A percentile compares a stretch with the other conserved stretches of the same genome.
These are phyloP conservation scores for Chrysochloris asiatica DNA, from an alignment of 2,113 vertebrate species.

Conservation along the genomic window DNA sequence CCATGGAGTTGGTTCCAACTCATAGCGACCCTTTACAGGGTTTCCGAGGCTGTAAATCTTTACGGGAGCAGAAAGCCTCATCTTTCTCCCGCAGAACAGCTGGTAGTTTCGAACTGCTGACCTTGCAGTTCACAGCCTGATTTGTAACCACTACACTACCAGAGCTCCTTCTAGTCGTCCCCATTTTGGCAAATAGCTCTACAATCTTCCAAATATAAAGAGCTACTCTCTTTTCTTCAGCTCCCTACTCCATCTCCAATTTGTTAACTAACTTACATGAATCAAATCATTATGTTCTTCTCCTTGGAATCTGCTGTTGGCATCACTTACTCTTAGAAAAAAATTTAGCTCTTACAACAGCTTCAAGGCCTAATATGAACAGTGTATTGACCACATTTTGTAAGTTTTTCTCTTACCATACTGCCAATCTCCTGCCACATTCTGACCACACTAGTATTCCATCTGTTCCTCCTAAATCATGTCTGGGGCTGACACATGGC, in stretches of 20 bases:
- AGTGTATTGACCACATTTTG: background rate
- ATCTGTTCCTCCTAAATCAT: background rate
- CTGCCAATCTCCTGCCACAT: background rate
- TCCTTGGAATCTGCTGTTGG: background rate
- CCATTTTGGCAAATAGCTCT: background rate
- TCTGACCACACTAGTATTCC: background rate
- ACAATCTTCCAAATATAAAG: background rate
- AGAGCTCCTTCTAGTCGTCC: background rate
- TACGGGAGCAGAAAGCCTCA: no score
- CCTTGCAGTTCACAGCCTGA: no score
- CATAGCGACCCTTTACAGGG: no score
- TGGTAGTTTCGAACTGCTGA: no score
- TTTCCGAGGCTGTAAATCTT: no score
- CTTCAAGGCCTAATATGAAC: background rate
- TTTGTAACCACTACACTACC: no score
- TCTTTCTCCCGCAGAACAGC: no score
- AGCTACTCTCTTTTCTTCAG: background rate
- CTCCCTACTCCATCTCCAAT: background rate
- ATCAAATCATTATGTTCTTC: background rate
- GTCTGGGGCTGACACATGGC: background rate
- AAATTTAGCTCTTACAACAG: background rate
- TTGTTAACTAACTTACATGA: background rate
- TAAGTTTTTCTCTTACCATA: background rate
- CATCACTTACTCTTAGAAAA: constrained; percentile 1
- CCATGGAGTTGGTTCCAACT: no score